Base-by-base conservation (phyloP, 2,113 vertebrate genomes). In the Peromyscus leucopus region DNA sequence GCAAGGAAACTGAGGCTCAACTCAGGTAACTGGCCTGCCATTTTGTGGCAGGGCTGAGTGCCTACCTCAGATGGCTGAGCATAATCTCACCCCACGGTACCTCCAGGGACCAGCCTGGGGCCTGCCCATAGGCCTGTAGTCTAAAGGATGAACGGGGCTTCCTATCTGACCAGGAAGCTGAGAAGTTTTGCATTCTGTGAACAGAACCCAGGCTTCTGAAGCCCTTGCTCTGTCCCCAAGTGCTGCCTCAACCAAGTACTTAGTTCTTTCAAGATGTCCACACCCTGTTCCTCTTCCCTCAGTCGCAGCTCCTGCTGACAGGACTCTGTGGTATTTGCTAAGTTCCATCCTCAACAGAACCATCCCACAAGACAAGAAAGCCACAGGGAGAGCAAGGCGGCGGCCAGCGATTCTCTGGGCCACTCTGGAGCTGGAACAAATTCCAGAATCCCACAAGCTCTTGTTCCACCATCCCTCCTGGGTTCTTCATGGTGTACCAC, bases 401-500 rank as follows among this genome's bases (percentile, higher is more conserved):
- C 79, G 48, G 63, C 51, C 71, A 42, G 57, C 78, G 46, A 48
- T 42, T 42, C 69, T 46, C 91, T 36, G 19, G 57, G 46, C 42
- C 19, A 36, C 22, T 26, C 4, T 0, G 7, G 9, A 11, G 12
- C 22, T 12, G 26, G 28, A n/a, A n/a, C 84, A 74, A 85, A 48
- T 2, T 42, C 82, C 72, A 33, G 24, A 46, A 26, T 8, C 72
- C 42, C 63, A 67, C 26, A 36, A 75, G 0, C 19, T 5, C 4
- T 10, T 55, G n/a, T 39, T 42, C 21, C 0, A 65, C n/a, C 65
- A 0, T 59, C 65, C 61, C 3, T 13, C 26, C 80, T 3, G 5
- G 63, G 28, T 46, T 17, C n/a, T 75, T 39, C 0, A 1, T 79
- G 33, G 6, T 1, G 28, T 22, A 0, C 10, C 0, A 0, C 75